Evolutionary conservation across 2,797 vertebrate species (phyloP), one percentile per base, ranked within the genome.

Genomic region (Crocodylus rhombifer): DNA sequence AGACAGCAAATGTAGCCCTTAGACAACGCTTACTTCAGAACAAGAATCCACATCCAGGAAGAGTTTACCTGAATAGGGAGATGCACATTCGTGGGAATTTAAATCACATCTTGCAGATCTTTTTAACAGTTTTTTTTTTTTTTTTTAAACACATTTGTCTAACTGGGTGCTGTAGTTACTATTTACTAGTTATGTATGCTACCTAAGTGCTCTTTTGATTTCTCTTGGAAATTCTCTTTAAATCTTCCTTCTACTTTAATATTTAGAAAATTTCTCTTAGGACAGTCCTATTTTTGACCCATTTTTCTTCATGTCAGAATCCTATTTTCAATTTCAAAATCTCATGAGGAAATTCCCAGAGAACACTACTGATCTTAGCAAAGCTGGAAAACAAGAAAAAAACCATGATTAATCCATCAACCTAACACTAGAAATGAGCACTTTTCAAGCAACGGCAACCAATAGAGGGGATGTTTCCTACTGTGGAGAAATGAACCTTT

Each of bases 1-100:
- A 76, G 60, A 42, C 33, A 91, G 55, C 73, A 80, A 91, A 91
- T 92, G 80, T 25, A 89, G 85, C 23, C 83, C 57, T 14, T 25
- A 0, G 62, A 55, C 36, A 78, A 55, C 17, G 13, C 14, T 13
- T 64, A 71, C 26, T 92, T 86, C 79, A 84, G 87, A 92, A 82
- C 8, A 15, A 90, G 76, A 85, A 14, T 65, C 15, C 69, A 13
- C 57, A 12, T 61, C 30, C 21, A 57, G 81, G 20, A 14, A 26
- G 71, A 84, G 56, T 77, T n/a, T 62, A 56, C 60, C 5, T 4
- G 30, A 85, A 73, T 57, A 11, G 81, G 82, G 73, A 60, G 69
- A n/a, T 4, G 10, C 5, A 73, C 13, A 17, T 62, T 26, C 23
- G 8, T 0, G 25, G 36, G 21, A 25, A 73, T 51, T 36, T 16